Conservation (phyloP, 53 echinoderm and acorn worm species). For the Apostichopus leukothele region DNA sequence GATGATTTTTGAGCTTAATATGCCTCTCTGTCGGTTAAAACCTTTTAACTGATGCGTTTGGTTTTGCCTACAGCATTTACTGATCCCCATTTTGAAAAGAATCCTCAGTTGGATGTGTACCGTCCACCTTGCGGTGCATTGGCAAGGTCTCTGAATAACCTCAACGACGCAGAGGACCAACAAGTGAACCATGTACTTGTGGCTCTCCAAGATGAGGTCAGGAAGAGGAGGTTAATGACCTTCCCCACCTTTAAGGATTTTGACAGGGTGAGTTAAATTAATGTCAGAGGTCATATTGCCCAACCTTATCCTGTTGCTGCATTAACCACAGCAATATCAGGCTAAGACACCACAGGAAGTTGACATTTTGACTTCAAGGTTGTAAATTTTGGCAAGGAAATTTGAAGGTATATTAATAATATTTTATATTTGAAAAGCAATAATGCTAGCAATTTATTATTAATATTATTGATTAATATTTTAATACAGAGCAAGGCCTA, state of each 20-base stretch:
- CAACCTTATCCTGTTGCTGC: no score
- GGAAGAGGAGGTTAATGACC: constrained; percentile 83
- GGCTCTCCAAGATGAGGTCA: constrained; percentile 70
- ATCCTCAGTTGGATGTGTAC: constrained; percentile 82
- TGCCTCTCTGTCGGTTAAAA: no score
- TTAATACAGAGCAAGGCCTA: constrained; percentile 87
- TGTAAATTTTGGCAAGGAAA: no score
- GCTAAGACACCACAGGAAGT: no score
- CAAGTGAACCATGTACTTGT: constrained; percentile 59
- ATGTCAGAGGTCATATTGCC: no score
- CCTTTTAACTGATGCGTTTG: neutral
- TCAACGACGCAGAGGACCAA: constrained; percentile 60
- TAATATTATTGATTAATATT: neutral
- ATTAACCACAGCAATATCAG: no score
- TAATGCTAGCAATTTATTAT: no score
- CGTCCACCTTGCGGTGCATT: constrained; percentile 87
- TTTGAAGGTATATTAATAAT: no score
- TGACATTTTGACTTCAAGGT: no score
- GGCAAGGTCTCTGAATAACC: constrained; percentile 68
- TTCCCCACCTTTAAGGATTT: constrained; percentile 93
- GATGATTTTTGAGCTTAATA: no score
- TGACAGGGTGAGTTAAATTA: constrained; percentile 72
- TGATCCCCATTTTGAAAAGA: constrained; percentile 95
- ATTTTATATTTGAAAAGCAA: no score
- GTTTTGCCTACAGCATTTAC: constrained; percentile 74